phyloP scores from a whole-genome alignment of 2,888 invertebrate genomes.

The Drosophila nr. perissopoda region DNA sequence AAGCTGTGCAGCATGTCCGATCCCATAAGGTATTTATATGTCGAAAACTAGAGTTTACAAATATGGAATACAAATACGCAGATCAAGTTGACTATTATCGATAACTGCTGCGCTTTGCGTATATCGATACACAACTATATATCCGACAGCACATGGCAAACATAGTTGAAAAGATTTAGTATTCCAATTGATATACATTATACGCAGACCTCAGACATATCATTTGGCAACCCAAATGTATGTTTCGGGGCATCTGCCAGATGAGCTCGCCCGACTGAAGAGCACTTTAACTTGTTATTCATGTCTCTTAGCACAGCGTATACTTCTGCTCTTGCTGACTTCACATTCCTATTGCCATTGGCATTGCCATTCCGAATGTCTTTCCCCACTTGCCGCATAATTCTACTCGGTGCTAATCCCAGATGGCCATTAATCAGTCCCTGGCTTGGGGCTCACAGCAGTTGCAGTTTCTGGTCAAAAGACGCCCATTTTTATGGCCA shows the following conservation, averaged over 20 bases:
- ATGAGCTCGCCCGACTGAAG: not conserved
- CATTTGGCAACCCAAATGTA: not conserved
- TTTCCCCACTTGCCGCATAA: not conserved
- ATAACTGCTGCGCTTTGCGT: not conserved
- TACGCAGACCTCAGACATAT: no score
- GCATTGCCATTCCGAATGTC: not conserved
- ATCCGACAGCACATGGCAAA: not conserved
- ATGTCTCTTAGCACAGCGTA: not conserved
- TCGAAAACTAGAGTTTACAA: not conserved
- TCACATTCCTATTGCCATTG: not conserved
- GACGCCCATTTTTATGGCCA: conserved; percentile 31
- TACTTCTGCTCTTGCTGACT: not conserved
- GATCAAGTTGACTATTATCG: not conserved
- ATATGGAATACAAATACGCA: not conserved
- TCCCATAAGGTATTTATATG: not conserved
- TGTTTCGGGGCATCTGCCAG: not conserved
- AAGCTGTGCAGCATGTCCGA: not conserved
- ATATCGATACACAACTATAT: not conserved
- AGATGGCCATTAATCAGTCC: conserved; percentile 45
- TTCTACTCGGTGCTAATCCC: conserved; percentile 5
- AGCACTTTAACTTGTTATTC: not conserved
- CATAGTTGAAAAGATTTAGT: no score
- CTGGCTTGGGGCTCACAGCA: conserved; percentile 11
- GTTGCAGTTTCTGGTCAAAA: conserved; percentile 20
- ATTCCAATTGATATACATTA: no score